Conservation (phyloP, 1,140 invertebrate genomes). For the Trichoplusia ni region DNA sequence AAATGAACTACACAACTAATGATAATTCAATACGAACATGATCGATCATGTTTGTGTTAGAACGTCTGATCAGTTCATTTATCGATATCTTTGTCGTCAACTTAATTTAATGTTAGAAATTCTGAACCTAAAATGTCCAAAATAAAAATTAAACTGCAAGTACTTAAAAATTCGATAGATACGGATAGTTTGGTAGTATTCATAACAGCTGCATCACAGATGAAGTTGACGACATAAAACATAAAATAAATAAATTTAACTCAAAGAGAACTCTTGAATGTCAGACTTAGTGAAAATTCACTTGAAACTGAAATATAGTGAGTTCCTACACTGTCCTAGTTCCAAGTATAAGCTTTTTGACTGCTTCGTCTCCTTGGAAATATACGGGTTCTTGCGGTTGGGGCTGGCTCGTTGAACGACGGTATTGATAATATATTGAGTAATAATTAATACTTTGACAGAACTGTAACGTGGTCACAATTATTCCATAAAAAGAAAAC, state of each 20-base stretch:
- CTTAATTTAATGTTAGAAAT: too few relatives aligned
- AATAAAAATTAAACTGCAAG: not conserved
- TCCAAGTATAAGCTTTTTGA: constrained; percentile 29
- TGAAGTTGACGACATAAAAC: constrained; percentile 16
- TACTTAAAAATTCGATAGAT: not conserved
- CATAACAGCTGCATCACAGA: not conserved
- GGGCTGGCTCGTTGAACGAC: too few relatives aligned
- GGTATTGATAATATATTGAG: too few relatives aligned
- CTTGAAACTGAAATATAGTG: constrained; percentile 29
- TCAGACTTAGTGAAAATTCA: constrained; percentile 31
- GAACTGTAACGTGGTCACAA: too few relatives aligned
- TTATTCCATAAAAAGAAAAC: too few relatives aligned
- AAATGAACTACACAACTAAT: too few relatives aligned
- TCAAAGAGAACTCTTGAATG: constrained; percentile 30
- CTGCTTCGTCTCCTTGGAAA: not conserved
- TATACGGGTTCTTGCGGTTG: not conserved
- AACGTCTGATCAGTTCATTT: too few relatives aligned
- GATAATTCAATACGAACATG: too few relatives aligned
- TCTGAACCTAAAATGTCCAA: too few relatives aligned
- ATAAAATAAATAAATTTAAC: constrained; percentile 28
- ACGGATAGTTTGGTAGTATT: constrained; percentile 5
- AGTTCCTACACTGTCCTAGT: constrained; percentile 27
- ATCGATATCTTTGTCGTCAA: too few relatives aligned
- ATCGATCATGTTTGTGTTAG: too few relatives aligned
- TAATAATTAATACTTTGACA: too few relatives aligned